Percentiles rank a stretch among this genome's conserved stretches.
phyloP scores from a whole-genome alignment of 2,888 invertebrate genomes.

The Thecophora atra region DNA sequence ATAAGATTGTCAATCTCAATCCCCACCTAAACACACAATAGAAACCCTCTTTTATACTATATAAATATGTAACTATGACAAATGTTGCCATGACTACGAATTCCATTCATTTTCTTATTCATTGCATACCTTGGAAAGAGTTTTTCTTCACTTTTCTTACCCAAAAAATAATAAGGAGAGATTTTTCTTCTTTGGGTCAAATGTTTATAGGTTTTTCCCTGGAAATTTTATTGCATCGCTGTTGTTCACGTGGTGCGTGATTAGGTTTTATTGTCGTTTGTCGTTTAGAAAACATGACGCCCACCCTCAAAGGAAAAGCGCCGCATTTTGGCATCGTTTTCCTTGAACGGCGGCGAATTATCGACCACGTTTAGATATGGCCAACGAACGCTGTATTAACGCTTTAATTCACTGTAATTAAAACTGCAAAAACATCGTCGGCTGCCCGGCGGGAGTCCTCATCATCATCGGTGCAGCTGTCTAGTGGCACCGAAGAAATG shows the following conservation, averaged over 20 bases:
- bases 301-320: background rate
- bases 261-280: background rate
- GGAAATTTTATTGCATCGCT: background rate
- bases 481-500: background rate
- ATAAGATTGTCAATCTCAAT: no score
- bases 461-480: background rate
- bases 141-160: no score
- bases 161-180: no score
- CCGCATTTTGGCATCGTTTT: conserved; percentile 1
- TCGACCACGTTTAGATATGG: background rate
- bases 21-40: no score
- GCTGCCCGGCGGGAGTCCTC: background rate
- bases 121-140: no score
- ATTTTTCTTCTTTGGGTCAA: background rate
- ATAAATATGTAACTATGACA: no score
- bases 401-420: conserved; percentile 18
- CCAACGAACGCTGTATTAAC: conserved; percentile 1
- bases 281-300: background rate
- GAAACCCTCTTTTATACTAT: no score
- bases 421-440: conserved; percentile 5
- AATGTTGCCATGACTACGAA: no score
- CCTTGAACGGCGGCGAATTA: background rate
- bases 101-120: no score
- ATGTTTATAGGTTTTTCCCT: background rate
- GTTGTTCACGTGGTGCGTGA: background rate